Percentiles rank a stretch among this genome's conserved stretches.
Conservation (phyloP, 2,797 vertebrate species). For the Eulemur rubriventer region DNA sequence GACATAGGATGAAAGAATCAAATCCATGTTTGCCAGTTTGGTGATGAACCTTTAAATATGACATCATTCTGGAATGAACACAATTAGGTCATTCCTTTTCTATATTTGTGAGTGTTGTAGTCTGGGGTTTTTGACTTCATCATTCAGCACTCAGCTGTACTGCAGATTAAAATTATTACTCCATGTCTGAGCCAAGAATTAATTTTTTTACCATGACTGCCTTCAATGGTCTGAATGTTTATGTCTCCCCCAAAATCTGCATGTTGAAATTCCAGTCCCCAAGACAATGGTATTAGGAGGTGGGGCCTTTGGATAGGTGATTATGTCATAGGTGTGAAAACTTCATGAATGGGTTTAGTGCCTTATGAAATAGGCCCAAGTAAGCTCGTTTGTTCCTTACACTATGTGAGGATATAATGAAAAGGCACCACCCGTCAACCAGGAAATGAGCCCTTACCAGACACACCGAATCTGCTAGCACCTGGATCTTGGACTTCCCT, state of each 20-base stretch:
- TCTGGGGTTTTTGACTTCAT: not conserved
- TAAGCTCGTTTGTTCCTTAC: not conserved
- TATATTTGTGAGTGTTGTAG: not conserved
- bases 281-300: not conserved
- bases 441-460: not conserved
- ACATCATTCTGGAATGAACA: not conserved
- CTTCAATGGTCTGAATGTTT: not conserved
- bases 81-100: not conserved
- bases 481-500: too few relatives aligned
- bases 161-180: not conserved
- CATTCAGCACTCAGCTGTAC: not conserved
- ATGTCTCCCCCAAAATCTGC: not conserved
- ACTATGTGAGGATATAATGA: too few relatives aligned
- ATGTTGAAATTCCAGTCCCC: not conserved
- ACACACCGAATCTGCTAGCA: not conserved
- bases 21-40: not conserved
- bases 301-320: not conserved
- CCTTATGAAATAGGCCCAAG: not conserved
- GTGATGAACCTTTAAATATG: not conserved
- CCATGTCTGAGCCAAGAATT: not conserved
- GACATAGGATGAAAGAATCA: not conserved
- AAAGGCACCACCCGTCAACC: not conserved
- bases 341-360: not conserved
- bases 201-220: not conserved
- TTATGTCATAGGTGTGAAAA: not conserved